These are phyloP conservation scores for Plagiodera versicolora DNA, from an alignment of 2,888 invertebrate genomes.

Conservation along the genomic window DNA sequence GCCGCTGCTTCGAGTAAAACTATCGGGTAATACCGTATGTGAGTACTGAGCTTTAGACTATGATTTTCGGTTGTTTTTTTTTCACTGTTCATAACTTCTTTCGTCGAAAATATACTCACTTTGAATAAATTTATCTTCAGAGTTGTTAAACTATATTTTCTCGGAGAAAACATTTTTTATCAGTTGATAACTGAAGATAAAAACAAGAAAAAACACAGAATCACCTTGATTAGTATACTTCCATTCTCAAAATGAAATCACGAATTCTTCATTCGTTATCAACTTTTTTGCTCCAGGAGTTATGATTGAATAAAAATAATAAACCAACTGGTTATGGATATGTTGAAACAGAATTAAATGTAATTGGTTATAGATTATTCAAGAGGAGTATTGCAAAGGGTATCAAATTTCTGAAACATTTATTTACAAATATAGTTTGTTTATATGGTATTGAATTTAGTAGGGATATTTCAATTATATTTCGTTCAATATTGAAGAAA, in stretches of 20 bases:
- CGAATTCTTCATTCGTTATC: neutral
- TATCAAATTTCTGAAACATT: neutral
- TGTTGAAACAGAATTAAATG: neutral
- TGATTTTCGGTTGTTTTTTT: too few species aligned
- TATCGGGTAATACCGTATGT: too few species aligned
- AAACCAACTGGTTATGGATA: too few species aligned
- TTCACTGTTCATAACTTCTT: too few species aligned
- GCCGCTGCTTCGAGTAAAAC: too few species aligned
- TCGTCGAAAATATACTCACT: neutral
- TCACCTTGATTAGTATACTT: neutral
- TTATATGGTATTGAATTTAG: too few species aligned
- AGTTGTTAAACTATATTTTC: neutral
- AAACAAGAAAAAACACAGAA: neutral
- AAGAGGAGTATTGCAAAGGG: neutral
- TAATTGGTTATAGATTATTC: neutral
- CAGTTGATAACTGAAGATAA: neutral
- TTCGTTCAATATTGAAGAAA: too few species aligned
- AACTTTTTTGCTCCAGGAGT: neutral
- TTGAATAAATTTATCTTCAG: conserved; percentile 1
- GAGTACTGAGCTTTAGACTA: too few species aligned
- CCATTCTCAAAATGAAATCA: neutral
- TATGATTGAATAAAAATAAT: neutral
- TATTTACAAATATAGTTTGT: neutral
- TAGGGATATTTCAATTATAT: neutral
- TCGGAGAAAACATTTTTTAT: neutral